Evolutionary conservation across 2,797 vertebrate genomes (phyloP).

Genomic region (Muscicapa comitata): DNA sequence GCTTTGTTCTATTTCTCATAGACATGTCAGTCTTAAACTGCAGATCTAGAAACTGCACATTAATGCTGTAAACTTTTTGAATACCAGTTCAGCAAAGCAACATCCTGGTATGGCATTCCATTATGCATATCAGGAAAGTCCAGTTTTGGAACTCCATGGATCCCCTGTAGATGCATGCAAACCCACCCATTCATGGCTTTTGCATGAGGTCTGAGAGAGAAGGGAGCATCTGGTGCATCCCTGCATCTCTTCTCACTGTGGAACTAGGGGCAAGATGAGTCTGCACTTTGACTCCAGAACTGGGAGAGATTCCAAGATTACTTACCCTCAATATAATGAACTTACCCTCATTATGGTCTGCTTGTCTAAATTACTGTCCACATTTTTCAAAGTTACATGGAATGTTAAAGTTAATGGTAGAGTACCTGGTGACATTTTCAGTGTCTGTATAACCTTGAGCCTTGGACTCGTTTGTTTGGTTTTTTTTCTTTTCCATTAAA

Average conservation of each 20-base stretch:
- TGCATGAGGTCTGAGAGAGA: not conserved
- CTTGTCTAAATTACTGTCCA: not conserved
- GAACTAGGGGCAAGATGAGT: not conserved
- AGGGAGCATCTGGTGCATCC: not conserved
- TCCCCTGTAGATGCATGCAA: not conserved
- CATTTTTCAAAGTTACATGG: not conserved
- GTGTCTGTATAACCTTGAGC: not conserved
- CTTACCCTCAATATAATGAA: not conserved
- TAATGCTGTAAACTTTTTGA: not conserved
- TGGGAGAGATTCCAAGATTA: not conserved
- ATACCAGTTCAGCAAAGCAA: not conserved
- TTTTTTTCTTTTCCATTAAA: not conserved
- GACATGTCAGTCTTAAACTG: not conserved
- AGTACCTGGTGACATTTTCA: not conserved
- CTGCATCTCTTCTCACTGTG: not conserved
- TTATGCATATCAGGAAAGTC: not conserved
- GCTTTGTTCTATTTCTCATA: not conserved
- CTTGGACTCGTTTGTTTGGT: not conserved
- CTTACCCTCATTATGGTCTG: not conserved
- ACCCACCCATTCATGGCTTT: accelerated
- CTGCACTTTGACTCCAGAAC: not conserved
- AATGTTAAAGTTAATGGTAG: not conserved
- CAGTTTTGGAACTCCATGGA: not conserved
- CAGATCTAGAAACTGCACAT: not conserved
- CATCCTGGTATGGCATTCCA: not conserved